These are phyloP conservation scores for Cosmopolites sordidus DNA, from an alignment of 2,888 invertebrate species.

Conservation along the genomic window DNA sequence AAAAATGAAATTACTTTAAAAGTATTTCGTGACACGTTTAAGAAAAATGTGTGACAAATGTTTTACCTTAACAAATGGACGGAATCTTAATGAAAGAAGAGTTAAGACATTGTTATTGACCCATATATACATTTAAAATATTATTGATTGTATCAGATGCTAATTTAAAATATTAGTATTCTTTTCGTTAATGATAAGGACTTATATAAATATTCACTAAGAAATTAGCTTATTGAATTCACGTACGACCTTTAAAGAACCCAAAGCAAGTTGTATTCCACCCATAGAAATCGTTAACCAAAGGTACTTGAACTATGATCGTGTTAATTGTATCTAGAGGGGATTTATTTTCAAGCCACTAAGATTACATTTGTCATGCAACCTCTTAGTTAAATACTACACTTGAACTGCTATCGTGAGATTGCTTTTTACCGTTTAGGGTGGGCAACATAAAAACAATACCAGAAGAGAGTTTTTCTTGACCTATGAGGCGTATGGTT, in stretches of 20 bases:
- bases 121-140: too few species aligned
- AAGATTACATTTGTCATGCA: background rate
- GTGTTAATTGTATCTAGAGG: slow-evolving; percentile 4
- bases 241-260: slow-evolving; percentile 1
- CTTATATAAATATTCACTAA: background rate
- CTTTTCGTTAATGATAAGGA: background rate
- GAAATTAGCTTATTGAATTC: background rate
- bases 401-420: background rate
- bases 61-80: too few species aligned
- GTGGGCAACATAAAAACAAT: too few species aligned
- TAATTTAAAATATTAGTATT: background rate
- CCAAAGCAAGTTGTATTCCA: slow-evolving; percentile 3
- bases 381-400: background rate
- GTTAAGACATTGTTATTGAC: too few species aligned
- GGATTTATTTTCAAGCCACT: background rate
- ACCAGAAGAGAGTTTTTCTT: too few species aligned
- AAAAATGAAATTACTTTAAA: too few species aligned
- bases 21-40: too few species aligned
- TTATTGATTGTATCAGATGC: too few species aligned
- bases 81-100: too few species aligned
- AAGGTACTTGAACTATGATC: slow-evolving; percentile 17
- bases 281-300: slow-evolving; percentile 15
- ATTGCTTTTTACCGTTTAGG: too few species aligned
- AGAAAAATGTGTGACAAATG: too few species aligned
- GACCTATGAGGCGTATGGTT: too few species aligned